Evolutionary conservation across 2,797 vertebrate genomes (phyloP).

Genomic region (Discoglossus pictus): DNA sequence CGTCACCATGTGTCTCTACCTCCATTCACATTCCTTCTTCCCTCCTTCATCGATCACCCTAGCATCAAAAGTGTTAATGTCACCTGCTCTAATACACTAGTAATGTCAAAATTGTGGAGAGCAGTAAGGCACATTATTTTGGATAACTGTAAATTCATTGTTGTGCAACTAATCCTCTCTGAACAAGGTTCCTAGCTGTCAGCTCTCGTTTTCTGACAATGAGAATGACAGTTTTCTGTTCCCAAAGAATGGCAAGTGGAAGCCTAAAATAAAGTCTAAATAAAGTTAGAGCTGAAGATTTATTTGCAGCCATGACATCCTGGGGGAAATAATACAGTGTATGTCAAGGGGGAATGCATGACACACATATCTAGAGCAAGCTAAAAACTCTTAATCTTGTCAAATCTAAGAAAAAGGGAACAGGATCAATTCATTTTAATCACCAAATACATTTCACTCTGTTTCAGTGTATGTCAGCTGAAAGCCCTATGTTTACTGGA

Average conservation of each 20-base stretch:
- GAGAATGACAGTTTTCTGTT: constrained; percentile 45
- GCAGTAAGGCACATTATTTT: constrained; percentile 24
- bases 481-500: constrained; percentile 26
- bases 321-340: constrained; percentile 23
- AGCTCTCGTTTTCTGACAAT: constrained; percentile 44
- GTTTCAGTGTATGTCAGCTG: constrained; percentile 22
- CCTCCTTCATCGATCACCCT: not conserved
- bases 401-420: constrained; percentile 36
- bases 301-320: constrained; percentile 42
- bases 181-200: constrained; percentile 48
- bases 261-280: constrained; percentile 45
- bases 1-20: too few relatives aligned
- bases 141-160: constrained; percentile 2
- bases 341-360: constrained; percentile 27
- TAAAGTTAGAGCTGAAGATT: constrained; percentile 44
- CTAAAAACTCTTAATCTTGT: constrained; percentile 40
- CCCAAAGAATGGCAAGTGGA: constrained; percentile 23
- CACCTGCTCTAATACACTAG: constrained; percentile 22
- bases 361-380: constrained; percentile 17
- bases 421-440: constrained; percentile 36
- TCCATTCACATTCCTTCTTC: too few relatives aligned
- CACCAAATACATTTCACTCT: constrained; percentile 29
- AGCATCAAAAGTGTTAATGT: constrained; percentile 4
- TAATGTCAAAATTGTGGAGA: constrained; percentile 22
- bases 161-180: constrained; percentile 31